phyloP scores from a whole-genome alignment of 2,797 vertebrate species.

The Rhynchonycteris naso region DNA sequence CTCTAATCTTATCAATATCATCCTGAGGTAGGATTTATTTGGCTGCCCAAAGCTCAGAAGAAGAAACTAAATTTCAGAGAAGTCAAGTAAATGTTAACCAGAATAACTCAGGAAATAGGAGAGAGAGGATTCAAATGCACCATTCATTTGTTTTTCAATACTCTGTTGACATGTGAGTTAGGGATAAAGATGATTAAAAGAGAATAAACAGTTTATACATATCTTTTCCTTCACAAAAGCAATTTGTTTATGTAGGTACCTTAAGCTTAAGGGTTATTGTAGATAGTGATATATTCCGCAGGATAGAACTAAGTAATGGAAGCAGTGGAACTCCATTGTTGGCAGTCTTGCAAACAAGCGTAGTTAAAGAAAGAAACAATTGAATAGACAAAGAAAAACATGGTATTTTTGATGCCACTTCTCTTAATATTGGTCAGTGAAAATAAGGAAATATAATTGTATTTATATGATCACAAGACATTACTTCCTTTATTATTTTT shows the following conservation, averaged over 20 bases:
- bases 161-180: neutral
- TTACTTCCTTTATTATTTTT: neutral
- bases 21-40: conserved; percentile 8
- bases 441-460: neutral
- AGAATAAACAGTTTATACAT: neutral
- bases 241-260: neutral
- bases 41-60: neutral
- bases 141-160: neutral
- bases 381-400: neutral
- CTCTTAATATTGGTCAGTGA: neutral
- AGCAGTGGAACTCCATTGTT: neutral
- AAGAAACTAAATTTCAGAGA: conserved; percentile 5
- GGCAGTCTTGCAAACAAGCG: neutral
- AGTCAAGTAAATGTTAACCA: neutral
- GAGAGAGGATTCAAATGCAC: neutral
- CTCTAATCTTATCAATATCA: neutral
- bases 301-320: neutral
- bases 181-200: neutral
- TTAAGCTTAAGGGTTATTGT: neutral
- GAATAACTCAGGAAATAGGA: neutral
- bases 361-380: neutral
- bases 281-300: neutral
- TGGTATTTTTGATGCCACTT: neutral
- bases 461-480: neutral
- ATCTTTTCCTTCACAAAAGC: neutral